A percentile compares a stretch with the other conserved stretches of the same genome.
Evolutionary conservation across 1,140 invertebrate genomes (phyloP).

Genomic region (Ruditapes philippinarum): DNA sequence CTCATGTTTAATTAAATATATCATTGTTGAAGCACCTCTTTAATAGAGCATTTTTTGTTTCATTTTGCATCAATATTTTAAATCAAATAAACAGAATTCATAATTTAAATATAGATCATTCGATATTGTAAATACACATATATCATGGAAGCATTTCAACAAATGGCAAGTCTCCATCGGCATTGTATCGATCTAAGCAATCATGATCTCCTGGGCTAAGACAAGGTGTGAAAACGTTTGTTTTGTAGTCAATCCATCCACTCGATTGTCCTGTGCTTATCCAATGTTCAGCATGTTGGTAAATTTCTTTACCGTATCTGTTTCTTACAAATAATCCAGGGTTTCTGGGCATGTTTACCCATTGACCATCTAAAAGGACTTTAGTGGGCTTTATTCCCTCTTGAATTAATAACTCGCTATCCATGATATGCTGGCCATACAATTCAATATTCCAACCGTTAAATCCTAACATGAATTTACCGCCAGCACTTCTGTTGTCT

Average conservation of each 20-base stretch:
- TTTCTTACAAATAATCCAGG: constrained; percentile 83
- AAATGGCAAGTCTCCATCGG: constrained; percentile 79
- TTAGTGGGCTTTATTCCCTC: constrained; percentile 73
- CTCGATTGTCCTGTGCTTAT: constrained; percentile 46
- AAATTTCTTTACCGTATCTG: constrained; percentile 77
- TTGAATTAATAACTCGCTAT: constrained; percentile 54
- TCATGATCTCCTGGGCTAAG: constrained; percentile 72
- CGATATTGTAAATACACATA: no score
- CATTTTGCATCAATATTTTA: no score
- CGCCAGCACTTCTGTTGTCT: constrained; percentile 66
- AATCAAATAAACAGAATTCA: no score
- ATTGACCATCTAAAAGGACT: constrained; percentile 74
- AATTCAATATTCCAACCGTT: constrained; percentile 69
- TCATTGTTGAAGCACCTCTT: no score
- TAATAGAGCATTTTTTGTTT: no score
- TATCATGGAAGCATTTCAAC: constrained; percentile 31
- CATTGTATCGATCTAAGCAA: constrained; percentile 80
- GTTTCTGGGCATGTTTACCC: constrained; percentile 78
- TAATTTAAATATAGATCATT: no score
- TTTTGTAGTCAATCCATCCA: constrained; percentile 69
- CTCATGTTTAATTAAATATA: no score
- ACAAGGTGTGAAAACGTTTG: constrained; percentile 76
- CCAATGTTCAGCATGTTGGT: constrained; percentile 78
- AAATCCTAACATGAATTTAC: constrained; percentile 51
- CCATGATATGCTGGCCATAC: constrained; percentile 73